Conservation (phyloP, 2,888 invertebrate species). For the Cerastis leucographa region DNA sequence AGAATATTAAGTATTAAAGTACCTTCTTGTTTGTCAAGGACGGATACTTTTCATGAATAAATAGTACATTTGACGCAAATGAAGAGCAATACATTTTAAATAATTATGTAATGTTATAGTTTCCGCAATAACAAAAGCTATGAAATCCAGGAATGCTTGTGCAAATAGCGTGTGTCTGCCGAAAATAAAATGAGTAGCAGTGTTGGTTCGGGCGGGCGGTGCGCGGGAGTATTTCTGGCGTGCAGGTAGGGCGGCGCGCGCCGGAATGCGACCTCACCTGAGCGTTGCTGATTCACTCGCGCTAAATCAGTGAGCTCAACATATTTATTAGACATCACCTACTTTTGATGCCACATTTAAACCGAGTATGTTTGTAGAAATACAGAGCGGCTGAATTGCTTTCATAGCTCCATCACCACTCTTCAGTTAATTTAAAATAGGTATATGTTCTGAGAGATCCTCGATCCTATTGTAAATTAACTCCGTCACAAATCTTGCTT, state of each 20-base stretch:
- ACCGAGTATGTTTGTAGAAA: constrained; percentile 62
- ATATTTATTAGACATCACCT: constrained; percentile 81
- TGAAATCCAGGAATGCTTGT: constrained; percentile 74
- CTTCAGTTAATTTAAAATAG: constrained; percentile 37
- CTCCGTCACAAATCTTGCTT: constrained; percentile 1
- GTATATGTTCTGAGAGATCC: background rate
- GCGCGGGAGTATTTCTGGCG: constrained; percentile 88
- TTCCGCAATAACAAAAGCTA: constrained; percentile 72
- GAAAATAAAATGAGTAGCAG: constrained; percentile 79
- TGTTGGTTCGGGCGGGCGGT: constrained; percentile 77
- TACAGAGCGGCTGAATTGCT: constrained; percentile 28
- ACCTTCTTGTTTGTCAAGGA: background rate
- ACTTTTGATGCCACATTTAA: constrained; percentile 75
- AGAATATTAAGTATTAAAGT: background rate
- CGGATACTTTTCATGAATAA: constrained; percentile 17
- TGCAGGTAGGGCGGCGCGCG: constrained; percentile 87
- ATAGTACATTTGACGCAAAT: constrained; percentile 8
- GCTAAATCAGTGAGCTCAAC: constrained; percentile 87
- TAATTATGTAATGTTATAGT: constrained; percentile 51
- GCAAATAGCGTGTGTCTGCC: constrained; percentile 73
- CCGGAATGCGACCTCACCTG: constrained; percentile 90
- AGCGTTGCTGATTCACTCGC: constrained; percentile 86
- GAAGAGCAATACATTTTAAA: constrained; percentile 23
- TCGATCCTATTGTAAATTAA: constrained; percentile 29
- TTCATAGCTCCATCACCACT: constrained; percentile 35